phyloP scores from a whole-genome alignment of 2,113 vertebrate genomes.

The Carollia perspicillata region DNA sequence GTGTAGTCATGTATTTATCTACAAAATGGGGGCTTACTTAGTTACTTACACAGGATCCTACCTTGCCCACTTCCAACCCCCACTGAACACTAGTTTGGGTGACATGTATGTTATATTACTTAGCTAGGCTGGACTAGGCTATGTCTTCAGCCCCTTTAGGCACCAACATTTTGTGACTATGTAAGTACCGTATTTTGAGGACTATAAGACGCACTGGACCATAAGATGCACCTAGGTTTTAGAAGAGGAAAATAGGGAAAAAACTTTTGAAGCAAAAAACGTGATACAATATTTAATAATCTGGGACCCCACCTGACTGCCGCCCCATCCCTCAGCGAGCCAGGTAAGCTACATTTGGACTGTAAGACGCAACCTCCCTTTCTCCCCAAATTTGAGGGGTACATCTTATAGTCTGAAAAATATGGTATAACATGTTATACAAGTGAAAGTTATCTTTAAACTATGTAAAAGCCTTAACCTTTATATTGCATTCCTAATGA shows the following conservation, averaged over 20 bases:
- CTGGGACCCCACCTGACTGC: too few species aligned
- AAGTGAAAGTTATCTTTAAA: slow-evolving; percentile 12
- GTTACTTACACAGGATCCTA: background rate
- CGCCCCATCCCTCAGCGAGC: too few species aligned
- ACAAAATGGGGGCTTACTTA: background rate
- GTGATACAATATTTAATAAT: too few species aligned
- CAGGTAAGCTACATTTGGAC: too few species aligned
- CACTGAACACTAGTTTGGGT: background rate
- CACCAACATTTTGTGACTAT: background rate
- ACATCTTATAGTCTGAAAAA: too few species aligned
- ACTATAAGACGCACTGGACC: too few species aligned
- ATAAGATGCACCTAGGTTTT: too few species aligned
- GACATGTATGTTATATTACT: background rate
- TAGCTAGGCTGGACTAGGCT: background rate
- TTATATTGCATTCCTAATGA: background rate
- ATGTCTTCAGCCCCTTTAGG: background rate
- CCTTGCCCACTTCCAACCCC: background rate
- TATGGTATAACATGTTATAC: background rate
- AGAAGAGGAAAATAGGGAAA: too few species aligned
- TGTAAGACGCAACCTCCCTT: too few species aligned
- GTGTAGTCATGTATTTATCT: background rate
- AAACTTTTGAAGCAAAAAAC: too few species aligned
- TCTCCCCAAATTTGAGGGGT: too few species aligned
- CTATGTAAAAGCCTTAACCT: background rate
- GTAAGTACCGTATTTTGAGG: background rate